A percentile compares a stretch with the other conserved stretches of the same genome.
phyloP scores from a whole-genome alignment of 2,888 invertebrate genomes.

The Frankliniella intonsa region DNA sequence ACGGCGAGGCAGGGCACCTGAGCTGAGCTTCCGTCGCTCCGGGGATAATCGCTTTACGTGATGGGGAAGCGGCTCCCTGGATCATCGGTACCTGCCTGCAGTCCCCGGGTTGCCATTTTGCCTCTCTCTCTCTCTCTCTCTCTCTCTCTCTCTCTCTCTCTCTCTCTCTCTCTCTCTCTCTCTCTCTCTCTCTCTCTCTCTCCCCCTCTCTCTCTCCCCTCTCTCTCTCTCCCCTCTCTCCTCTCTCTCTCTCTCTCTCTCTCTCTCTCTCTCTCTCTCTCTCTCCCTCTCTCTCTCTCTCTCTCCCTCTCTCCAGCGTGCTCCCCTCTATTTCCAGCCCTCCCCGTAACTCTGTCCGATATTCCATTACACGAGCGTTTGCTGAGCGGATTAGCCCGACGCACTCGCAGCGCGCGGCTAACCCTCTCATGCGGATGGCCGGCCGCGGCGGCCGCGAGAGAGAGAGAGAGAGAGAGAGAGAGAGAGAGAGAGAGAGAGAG shows the following conservation, averaged over 20 bases:
- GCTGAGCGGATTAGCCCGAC: not conserved
- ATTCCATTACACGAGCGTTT: not conserved
- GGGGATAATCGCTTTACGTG: not conserved
- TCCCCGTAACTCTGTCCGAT: not conserved
- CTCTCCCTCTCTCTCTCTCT: slow-evolving; percentile 15
- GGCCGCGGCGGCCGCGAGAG: not conserved
- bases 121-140: not conserved
- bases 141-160: not conserved
- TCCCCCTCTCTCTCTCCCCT: not conserved
- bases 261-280: slow-evolving; percentile 18
- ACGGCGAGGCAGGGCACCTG: too few relatives aligned
- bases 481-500: too few relatives aligned
- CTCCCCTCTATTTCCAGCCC: not conserved
- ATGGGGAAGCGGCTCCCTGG: not conserved
- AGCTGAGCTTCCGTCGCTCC: too few relatives aligned
- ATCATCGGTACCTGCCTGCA: not conserved
- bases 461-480: too few relatives aligned
- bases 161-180: not conserved
- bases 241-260: slow-evolving; percentile 18
- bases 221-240: not conserved
- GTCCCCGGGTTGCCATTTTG: not conserved
- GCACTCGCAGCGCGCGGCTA: not conserved
- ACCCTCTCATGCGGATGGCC: not conserved
- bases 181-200: not conserved
- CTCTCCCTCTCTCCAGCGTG: not conserved